phyloP scores from a whole-genome alignment of 1,140 invertebrate species.

The Pseudomyrmex sp. region DNA sequence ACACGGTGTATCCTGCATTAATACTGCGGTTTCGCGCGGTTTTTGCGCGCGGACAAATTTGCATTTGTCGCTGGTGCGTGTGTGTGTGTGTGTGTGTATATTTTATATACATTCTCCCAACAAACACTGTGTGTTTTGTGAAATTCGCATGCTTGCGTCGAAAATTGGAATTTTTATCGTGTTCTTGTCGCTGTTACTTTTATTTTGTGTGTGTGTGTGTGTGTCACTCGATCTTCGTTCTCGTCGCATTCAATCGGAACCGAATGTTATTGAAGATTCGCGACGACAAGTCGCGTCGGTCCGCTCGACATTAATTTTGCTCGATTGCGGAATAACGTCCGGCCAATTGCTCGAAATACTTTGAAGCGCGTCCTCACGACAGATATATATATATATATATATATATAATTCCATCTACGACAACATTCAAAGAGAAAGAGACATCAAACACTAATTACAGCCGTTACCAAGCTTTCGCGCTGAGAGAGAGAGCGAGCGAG shows the following conservation, averaged over 20 bases:
- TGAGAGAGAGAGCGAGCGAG: not conserved
- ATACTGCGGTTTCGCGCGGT: conserved; percentile 48
- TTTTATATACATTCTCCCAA: conserved; percentile 21
- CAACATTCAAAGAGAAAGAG: conserved; percentile 26
- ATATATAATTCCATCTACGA: not conserved
- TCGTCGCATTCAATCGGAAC: not conserved
- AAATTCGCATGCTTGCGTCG: conserved; percentile 5
- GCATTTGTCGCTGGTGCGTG: conserved; percentile 7
- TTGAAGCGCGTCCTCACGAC: too few relatives aligned
- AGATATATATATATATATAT: too few relatives aligned
- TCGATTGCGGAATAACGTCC: not conserved
- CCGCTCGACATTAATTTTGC: conserved; percentile 13
- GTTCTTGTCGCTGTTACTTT: conserved; percentile 8
- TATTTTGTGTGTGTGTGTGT: not conserved
- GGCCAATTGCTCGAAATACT: not conserved
- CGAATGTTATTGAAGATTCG: not conserved
- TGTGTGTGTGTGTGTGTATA: too few relatives aligned
- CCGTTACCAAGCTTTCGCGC: not conserved
- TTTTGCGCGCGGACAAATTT: conserved; percentile 45
- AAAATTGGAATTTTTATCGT: not conserved
- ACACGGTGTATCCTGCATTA: conserved; percentile 20
- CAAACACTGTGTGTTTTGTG: not conserved
- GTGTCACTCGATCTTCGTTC: too few relatives aligned
- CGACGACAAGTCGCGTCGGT: not conserved
- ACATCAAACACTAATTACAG: conserved; percentile 36